Base-by-base conservation (phyloP, 2,113 vertebrate species). In the Pandion haliaetus region DNA sequence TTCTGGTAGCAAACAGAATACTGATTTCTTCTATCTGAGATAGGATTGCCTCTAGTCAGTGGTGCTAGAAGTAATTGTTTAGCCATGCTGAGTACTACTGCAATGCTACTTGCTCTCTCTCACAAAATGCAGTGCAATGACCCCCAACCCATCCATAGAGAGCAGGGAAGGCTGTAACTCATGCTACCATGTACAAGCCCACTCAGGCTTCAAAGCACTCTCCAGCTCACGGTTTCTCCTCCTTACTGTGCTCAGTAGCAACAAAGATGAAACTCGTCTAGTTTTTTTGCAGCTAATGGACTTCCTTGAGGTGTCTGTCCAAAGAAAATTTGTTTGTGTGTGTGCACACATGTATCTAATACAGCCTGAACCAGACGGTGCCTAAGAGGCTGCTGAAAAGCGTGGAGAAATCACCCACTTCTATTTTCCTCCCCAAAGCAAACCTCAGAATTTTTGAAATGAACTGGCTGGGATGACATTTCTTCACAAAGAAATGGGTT, bases 121-220 rank as follows among this genome's bases (percentile, higher is more conserved):
- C 42, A 20, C 34, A 36, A 45, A 29, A 82, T 67, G 12, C 55
- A 25, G 36, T 36, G 25, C 38, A 50, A 20, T 40, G 42, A 62
- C 18, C 25, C 29, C 42, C 34, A 55, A 25, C 8, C 6, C 21
- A 23, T 25, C 47, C 31, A 10, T 4, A 29, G 24, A 2, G 4
- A 67, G 32, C 1, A 3, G 8, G 25, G 14, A 12, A n/a, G 20
- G 8, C n/a, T 87, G 14, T 14, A 32, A 11, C 12, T 66, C 2
- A 0, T 44, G n/a, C 23, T n/a, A 15, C 34, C 34, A 16, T 0
- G 1, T 25, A 47, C 29, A 32, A 85, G 9, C 9, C 45, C 2
- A 1, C 10, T 82, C 28, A 67, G 47, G 6, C 19, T 70, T 71
- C 72, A 79, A 59, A 85, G 49, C 20, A 7, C 24, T 71, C 8